These are phyloP conservation scores for Oreocharis arfaki DNA, from an alignment of 2,113 vertebrate species.

Conservation along the genomic window DNA sequence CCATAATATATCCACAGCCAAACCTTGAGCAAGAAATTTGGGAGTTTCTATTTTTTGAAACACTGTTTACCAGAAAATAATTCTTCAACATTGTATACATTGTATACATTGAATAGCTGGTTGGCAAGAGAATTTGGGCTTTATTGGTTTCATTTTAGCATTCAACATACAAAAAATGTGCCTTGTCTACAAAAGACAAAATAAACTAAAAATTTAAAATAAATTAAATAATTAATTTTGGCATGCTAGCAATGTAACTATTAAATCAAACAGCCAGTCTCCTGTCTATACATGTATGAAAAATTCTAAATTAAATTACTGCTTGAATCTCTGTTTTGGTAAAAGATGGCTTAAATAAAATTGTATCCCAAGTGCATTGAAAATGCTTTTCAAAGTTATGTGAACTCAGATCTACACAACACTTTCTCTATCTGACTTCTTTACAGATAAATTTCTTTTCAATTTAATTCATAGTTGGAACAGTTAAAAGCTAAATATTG, in stretches of 20 bases:
- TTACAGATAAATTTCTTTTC: too few relatives aligned
- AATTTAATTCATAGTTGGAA: background rate
- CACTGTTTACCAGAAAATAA: background rate
- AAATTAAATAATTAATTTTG: background rate
- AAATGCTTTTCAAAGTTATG: background rate
- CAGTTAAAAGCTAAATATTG: background rate
- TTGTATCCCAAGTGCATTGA: background rate
- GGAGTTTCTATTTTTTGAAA: background rate
- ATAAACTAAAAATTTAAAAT: background rate
- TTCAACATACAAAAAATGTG: background rate
- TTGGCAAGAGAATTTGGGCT: background rate
- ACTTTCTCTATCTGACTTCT: background rate
- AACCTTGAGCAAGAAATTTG: background rate
- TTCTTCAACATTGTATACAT: background rate
- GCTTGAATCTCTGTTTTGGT: background rate
- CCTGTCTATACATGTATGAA: background rate
- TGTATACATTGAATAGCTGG: background rate
- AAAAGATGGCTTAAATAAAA: background rate
- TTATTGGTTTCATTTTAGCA: background rate
- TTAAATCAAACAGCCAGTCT: background rate
- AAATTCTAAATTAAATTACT: background rate
- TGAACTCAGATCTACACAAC: background rate
- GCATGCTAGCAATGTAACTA: background rate
- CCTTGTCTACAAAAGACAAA: background rate
- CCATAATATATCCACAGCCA: background rate